phyloP scores from a whole-genome alignment of 2,888 invertebrate species.

The Platerodrilus igneus region DNA sequence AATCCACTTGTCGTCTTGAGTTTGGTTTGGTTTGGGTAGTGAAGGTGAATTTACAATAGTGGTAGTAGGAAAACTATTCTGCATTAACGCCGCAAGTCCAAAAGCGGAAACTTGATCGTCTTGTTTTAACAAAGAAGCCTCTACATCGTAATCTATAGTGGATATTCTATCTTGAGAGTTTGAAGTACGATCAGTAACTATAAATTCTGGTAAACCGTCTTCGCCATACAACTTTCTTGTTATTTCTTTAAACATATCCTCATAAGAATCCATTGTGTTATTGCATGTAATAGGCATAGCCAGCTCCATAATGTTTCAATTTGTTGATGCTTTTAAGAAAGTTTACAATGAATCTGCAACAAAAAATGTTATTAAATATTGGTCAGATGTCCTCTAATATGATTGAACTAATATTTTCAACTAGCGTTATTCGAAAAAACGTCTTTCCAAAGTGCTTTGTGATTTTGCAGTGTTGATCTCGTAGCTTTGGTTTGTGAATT shows the following conservation, averaged over 20 bases:
- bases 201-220: slow-evolving; percentile 54
- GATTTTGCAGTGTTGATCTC: no score
- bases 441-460: no score
- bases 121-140: slow-evolving; percentile 55
- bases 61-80: slow-evolving; percentile 65
- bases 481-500: no score
- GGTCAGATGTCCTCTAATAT: background rate
- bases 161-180: slow-evolving; percentile 42
- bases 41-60: slow-evolving; percentile 60
- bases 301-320: slow-evolving; percentile 43
- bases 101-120: slow-evolving; percentile 70
- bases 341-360: slow-evolving; percentile 15
- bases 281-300: slow-evolving; percentile 57
- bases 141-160: slow-evolving; percentile 51
- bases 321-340: slow-evolving; percentile 13
- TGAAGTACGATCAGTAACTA: slow-evolving; percentile 39
- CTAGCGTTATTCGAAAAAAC: no score
- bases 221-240: slow-evolving; percentile 87
- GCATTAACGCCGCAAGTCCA: slow-evolving; percentile 73
- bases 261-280: slow-evolving; percentile 67
- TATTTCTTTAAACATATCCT: slow-evolving; percentile 88
- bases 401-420: no score
- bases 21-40: slow-evolving; percentile 38
- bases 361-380: slow-evolving; percentile 3
- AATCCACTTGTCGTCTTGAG: slow-evolving; percentile 56